Conservation (phyloP, 2,797 vertebrate species). For the Gymnopithys bicolor region DNA sequence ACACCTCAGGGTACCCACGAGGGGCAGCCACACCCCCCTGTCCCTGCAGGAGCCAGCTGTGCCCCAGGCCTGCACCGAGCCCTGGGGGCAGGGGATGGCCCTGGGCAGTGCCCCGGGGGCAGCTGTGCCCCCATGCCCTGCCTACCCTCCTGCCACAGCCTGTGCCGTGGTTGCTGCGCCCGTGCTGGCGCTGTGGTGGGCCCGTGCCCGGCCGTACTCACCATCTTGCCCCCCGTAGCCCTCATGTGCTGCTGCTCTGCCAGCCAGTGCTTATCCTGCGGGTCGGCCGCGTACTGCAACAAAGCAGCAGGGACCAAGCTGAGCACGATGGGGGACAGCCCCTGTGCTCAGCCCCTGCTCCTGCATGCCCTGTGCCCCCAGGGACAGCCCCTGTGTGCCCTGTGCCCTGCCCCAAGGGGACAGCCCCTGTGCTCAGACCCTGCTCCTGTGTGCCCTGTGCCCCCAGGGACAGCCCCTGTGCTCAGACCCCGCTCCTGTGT, state of each 20-base stretch:
- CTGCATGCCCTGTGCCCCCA: background rate
- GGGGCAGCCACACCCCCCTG: background rate
- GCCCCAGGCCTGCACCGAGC: rapidly evolving
- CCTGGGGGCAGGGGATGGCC: background rate
- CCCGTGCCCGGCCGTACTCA: conserved; percentile 62
- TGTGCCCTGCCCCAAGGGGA: background rate
- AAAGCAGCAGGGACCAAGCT: conserved; percentile 38
- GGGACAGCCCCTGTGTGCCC: too few relatives aligned
- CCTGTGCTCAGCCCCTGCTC: background rate
- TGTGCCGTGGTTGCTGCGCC: background rate
- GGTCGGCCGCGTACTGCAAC: conserved; percentile 92
- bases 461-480: background rate
- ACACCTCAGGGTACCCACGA: background rate
- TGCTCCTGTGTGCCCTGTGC: background rate
- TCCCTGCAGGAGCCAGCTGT: rapidly evolving
- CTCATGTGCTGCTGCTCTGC: conserved; percentile 97
- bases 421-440: background rate
- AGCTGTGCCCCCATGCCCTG: rapidly evolving
- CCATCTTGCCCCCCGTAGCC: conserved; percentile 97
- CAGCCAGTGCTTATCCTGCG: conserved; percentile 98
- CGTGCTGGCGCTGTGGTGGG: background rate
- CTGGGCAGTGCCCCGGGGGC: rapidly evolving
- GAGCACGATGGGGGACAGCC: background rate
- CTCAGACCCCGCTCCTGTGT: background rate
- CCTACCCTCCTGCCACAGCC: background rate